Evolutionary conservation across 2,888 invertebrate species (phyloP).

Genomic region (Deilephila elpenor): DNA sequence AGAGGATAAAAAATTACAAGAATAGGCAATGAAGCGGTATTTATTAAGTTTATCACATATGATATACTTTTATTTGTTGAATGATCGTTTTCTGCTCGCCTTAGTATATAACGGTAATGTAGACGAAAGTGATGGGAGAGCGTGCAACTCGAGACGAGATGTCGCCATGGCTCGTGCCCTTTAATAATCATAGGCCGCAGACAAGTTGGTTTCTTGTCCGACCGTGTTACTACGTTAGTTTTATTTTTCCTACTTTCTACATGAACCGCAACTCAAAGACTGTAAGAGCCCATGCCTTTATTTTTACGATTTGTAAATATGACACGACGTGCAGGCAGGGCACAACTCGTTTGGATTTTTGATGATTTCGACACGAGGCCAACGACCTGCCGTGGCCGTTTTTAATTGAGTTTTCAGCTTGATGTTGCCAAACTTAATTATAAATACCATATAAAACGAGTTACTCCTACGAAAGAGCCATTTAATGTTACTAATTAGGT

Average conservation of each 20-base stretch:
- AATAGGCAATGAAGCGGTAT: too few relatives aligned
- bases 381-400: constrained; percentile 42
- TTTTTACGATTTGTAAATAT: constrained; percentile 40
- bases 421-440: constrained; percentile 6
- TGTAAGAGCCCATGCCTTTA: constrained; percentile 60
- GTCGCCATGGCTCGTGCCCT: constrained; percentile 69
- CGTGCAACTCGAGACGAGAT: constrained; percentile 65
- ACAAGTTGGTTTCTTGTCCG: constrained; percentile 51
- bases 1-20: too few relatives aligned
- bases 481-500: not conserved
- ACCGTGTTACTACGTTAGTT: not conserved
- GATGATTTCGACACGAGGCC: constrained; percentile 49
- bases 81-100: not conserved
- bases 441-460: not conserved
- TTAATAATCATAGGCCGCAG: constrained; percentile 70
- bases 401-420: constrained; percentile 1
- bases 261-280: not conserved
- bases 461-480: constrained; percentile 7
- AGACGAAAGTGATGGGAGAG: constrained; percentile 8
- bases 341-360: constrained; percentile 44
- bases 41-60: too few relatives aligned
- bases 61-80: too few relatives aligned
- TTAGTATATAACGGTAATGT: constrained; percentile 5
- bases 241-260: not conserved
- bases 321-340: constrained; percentile 14